Evolutionary conservation across 2,113 vertebrate species (phyloP).

Genomic region (Gallinago undulata): DNA sequence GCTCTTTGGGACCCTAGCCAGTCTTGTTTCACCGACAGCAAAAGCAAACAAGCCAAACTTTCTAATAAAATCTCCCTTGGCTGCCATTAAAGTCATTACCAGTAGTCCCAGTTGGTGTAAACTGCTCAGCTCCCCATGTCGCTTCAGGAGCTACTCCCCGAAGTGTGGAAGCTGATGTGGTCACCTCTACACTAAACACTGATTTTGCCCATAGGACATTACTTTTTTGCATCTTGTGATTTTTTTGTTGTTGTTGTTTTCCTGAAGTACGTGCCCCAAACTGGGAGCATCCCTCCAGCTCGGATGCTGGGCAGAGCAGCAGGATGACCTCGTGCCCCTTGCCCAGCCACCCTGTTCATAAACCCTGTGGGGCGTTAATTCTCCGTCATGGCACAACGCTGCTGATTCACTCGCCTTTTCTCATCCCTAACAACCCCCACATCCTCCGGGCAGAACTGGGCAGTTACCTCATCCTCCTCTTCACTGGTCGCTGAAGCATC

Average conservation of each 20-base stretch:
- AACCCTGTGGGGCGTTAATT: not conserved
- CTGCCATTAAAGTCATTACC: not conserved
- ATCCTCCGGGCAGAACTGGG: not conserved
- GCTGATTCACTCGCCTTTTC: not conserved
- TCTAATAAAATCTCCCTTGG: not conserved
- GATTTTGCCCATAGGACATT: not conserved
- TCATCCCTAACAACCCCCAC: not conserved
- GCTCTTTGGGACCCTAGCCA: not conserved
- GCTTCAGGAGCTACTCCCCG: not conserved
- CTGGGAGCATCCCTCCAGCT: not conserved
- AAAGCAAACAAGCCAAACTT: not conserved
- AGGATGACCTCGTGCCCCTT: not conserved
- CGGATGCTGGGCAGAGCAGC: not conserved
- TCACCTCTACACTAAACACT: not conserved
- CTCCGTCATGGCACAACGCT: not conserved
- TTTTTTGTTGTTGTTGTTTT: not conserved
- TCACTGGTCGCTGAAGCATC: not conserved
- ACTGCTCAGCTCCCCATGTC: not conserved
- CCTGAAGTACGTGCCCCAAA: not conserved
- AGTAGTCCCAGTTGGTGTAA: not conserved
- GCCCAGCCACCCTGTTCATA: not conserved
- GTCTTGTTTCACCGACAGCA: not conserved
- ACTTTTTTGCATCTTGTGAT: not conserved
- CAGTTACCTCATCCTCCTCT: not conserved
- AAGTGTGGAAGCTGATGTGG: not conserved